phyloP scores from a whole-genome alignment of 2,797 vertebrate genomes.

The Phrynocephalus vlangalii region DNA sequence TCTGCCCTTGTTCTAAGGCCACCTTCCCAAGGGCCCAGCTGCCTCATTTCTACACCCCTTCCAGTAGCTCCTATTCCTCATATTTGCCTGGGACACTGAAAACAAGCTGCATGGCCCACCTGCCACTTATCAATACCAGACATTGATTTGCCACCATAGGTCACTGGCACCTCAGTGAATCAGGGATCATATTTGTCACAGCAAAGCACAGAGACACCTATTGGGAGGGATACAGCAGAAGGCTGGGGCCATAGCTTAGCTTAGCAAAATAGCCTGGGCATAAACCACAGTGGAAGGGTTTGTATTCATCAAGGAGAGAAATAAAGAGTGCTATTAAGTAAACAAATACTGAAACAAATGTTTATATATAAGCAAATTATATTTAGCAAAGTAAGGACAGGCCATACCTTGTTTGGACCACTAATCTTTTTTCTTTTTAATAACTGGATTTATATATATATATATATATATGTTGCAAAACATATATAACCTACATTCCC shows the following conservation, averaged over 20 bases:
- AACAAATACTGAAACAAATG: too few relatives aligned
- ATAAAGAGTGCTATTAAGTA: too few relatives aligned
- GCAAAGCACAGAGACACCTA: not conserved
- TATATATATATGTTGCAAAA: too few relatives aligned
- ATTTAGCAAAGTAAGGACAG: too few relatives aligned
- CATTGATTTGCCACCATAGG: slow-evolving; percentile 8
- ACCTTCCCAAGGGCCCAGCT: not conserved
- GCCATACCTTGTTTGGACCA: too few relatives aligned
- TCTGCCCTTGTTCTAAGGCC: not conserved
- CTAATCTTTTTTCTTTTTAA: too few relatives aligned
- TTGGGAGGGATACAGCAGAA: not conserved
- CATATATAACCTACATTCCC: not conserved
- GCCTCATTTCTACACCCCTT: not conserved
- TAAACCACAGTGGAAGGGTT: not conserved
- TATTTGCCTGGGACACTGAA: not conserved
- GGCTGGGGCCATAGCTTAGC: not conserved
- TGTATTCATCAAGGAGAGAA: not conserved
- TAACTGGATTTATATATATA: too few relatives aligned
- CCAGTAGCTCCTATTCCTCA: not conserved
- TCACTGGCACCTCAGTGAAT: not conserved
- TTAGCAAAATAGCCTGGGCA: not conserved
- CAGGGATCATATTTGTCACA: not conserved
- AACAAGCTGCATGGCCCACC: not conserved
- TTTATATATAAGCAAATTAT: too few relatives aligned
- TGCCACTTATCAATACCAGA: slow-evolving; percentile 1